phyloP scores from a whole-genome alignment of 2,797 vertebrate species.

The Pyrocephalus nanus region DNA sequence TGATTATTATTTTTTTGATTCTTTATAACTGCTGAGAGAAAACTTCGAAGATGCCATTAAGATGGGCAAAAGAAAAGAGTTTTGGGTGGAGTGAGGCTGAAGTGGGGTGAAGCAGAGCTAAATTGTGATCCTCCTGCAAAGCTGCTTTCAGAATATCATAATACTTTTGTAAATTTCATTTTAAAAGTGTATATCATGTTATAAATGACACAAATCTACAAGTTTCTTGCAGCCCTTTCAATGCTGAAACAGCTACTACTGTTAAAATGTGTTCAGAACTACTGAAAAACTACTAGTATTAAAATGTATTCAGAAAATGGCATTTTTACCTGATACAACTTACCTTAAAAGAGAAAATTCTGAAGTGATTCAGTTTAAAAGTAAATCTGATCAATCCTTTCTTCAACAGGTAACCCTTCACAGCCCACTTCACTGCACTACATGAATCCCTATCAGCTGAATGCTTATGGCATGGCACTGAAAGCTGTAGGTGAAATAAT shows the following conservation, averaged over 20 bases:
- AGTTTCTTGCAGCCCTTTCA: not conserved
- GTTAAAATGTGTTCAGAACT: not conserved
- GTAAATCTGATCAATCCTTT: not conserved
- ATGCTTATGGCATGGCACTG: slow-evolving; percentile 95
- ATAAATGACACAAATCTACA: not conserved
- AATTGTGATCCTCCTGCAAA: not conserved
- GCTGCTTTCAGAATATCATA: not conserved
- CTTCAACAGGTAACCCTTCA: slow-evolving; percentile 89
- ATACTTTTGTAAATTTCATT: not conserved
- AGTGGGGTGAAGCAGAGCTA: not conserved
- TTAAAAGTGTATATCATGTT: not conserved
- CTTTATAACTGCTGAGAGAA: not conserved
- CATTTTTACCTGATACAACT: not conserved
- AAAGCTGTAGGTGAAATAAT: slow-evolving; percentile 97
- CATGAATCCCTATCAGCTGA: slow-evolving; percentile 97
- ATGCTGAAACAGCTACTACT: not conserved
- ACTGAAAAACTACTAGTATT: not conserved
- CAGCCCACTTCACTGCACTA: slow-evolving; percentile 97
- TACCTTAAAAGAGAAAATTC: not conserved
- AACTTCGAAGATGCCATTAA: not conserved
- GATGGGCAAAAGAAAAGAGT: not conserved
- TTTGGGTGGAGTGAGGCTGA: not conserved
- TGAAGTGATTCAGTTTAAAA: not conserved
- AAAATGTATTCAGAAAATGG: not conserved
- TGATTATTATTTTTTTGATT: not conserved